These are phyloP conservation scores for Falco novaeseelandiae DNA, from an alignment of 2,797 vertebrate species.

Conservation along the genomic window DNA sequence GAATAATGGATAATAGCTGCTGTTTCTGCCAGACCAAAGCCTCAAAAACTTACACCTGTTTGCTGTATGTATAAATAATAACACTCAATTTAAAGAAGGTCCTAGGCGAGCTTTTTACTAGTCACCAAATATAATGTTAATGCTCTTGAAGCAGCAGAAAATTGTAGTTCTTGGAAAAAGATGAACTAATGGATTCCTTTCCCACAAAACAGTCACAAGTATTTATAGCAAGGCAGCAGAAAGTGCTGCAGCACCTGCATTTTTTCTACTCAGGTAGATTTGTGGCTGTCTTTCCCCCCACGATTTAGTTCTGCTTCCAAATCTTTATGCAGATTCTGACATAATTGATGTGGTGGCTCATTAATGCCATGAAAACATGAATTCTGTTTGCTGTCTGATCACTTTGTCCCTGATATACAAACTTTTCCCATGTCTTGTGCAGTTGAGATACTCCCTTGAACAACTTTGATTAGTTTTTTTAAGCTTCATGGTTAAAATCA, in stretches of 20 bases:
- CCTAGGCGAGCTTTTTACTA: neutral
- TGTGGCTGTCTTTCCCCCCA: neutral
- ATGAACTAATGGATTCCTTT: neutral
- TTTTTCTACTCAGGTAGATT: neutral
- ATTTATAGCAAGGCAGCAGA: neutral
- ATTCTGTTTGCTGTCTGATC: neutral
- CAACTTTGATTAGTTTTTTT: neutral
- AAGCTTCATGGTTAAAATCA: neutral
- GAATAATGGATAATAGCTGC: slow-evolving; percentile 6
- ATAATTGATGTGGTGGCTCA: neutral
- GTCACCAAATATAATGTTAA: neutral
- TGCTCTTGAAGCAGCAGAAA: neutral
- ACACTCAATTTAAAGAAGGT: neutral
- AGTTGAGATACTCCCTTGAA: neutral
- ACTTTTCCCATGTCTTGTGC: neutral
- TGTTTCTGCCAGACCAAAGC: neutral
- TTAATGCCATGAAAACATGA: neutral
- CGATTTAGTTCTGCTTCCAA: neutral
- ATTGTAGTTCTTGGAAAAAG: neutral
- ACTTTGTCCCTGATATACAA: neutral
- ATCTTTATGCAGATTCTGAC: neutral
- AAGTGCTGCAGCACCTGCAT: neutral
- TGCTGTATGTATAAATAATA: slow-evolving; percentile 49
- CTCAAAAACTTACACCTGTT: slow-evolving; percentile 9
- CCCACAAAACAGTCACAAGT: neutral